phyloP scores from a whole-genome alignment of 2,888 invertebrate genomes.

The Scrobipalpa costella region DNA sequence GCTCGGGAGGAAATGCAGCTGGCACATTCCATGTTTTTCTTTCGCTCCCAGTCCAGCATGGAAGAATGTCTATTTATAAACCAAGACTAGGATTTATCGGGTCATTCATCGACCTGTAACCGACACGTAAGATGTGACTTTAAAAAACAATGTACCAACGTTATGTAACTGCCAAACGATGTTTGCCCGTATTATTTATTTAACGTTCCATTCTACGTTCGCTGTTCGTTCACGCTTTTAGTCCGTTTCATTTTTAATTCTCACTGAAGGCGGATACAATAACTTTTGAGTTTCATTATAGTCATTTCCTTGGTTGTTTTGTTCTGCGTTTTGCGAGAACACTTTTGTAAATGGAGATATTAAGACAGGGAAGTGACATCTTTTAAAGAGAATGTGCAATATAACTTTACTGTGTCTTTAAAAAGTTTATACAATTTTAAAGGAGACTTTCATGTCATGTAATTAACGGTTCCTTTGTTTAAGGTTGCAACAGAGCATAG shows the following conservation, averaged over 20 bases:
- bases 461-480: too few species aligned
- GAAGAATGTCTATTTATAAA: too few species aligned
- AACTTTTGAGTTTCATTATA: conserved; percentile 10
- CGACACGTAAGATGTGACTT: too few species aligned
- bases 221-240: conserved; percentile 6
- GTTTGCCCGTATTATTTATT: conserved; percentile 6
- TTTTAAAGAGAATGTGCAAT: neutral
- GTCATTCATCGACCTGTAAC: neutral
- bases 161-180: conserved; percentile 5
- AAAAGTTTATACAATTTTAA: too few species aligned
- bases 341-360: conserved; percentile 4
- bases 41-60: too few species aligned
- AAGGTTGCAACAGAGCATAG: too few species aligned
- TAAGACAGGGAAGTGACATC: neutral
- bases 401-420: too few species aligned
- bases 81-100: too few species aligned
- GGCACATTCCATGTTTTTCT: too few species aligned
- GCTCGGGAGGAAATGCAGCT: too few species aligned
- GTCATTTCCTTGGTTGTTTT: neutral
- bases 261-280: neutral
- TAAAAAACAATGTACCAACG: neutral
- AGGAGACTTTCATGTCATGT: too few species aligned
- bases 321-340: conserved; percentile 8
- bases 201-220: conserved; percentile 4
- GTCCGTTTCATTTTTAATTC: conserved; percentile 10